These are phyloP conservation scores for Leptura quadrifasciata DNA, from an alignment of 2,888 invertebrate species.

Conservation along the genomic window DNA sequence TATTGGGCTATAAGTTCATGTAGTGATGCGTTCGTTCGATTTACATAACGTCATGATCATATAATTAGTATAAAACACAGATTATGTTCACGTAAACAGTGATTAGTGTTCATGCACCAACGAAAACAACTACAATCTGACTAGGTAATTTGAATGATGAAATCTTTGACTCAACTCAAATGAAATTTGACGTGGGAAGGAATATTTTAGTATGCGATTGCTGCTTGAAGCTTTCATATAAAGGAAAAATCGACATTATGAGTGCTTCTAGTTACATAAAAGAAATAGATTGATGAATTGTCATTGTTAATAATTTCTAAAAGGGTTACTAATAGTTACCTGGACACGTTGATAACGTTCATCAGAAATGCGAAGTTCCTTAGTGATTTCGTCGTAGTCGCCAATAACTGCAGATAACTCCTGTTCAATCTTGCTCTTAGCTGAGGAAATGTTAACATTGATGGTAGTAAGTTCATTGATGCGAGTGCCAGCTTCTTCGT, in stretches of 20 bases:
- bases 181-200: no score
- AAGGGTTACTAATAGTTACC: conserved; percentile 68
- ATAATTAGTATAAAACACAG: no score
- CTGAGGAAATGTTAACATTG: conserved; percentile 95
- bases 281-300: background rate
- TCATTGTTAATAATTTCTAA: background rate
- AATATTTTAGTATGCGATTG: no score
- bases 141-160: no score
- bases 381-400: conserved; percentile 98
- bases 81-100: no score
- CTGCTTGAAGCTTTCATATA: no score
- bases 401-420: conserved; percentile 93
- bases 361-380: conserved; percentile 94
- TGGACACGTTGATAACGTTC: conserved; percentile 96
- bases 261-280: background rate
- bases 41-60: no score
- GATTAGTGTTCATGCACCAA: no score
- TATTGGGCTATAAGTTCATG: no score
- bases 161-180: no score
- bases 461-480: conserved; percentile 96
- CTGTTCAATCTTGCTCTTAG: conserved; percentile 96
- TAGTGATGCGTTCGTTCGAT: no score
- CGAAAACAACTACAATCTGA: no score
- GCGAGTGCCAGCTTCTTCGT: conserved; percentile 93
- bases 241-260: background rate